These are phyloP conservation scores for Zygaena filipendulae DNA, from an alignment of 2,888 invertebrate genomes.

Conservation along the genomic window DNA sequence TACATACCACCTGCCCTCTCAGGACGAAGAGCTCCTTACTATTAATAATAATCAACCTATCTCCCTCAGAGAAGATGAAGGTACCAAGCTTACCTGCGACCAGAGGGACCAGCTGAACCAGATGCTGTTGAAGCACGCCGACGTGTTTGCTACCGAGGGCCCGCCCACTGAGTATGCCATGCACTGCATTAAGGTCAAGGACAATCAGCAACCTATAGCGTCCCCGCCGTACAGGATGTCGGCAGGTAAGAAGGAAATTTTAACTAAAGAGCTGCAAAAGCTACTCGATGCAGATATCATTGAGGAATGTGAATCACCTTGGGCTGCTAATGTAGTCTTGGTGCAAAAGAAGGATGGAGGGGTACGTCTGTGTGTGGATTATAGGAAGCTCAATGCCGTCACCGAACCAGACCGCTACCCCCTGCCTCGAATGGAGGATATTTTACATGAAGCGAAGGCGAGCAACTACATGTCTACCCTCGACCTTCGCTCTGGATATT, in stretches of 20 bases:
- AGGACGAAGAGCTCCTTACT: too few species aligned
- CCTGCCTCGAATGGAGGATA: conserved; percentile 20
- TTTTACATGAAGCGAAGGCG: conserved; percentile 18
- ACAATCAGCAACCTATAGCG: conserved; percentile 24
- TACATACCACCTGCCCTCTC: too few species aligned
- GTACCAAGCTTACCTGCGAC: conserved; percentile 2
- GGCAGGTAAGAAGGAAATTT: conserved; percentile 17
- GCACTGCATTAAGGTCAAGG: conserved; percentile 22
- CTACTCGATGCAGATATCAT: conserved; percentile 20
- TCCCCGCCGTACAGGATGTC: conserved; percentile 28
- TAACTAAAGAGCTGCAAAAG: conserved; percentile 21
- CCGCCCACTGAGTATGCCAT: too few species aligned
- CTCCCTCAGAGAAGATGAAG: conserved; percentile 8
- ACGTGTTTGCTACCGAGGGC: too few species aligned
- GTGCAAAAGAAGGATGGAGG: conserved; percentile 21
- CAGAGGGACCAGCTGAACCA: conserved; percentile 5
- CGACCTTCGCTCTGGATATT: conserved; percentile 19
- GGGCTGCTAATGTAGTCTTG: conserved; percentile 22
- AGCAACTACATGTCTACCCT: conserved; percentile 17
- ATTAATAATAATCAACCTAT: too few species aligned
- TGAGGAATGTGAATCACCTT: conserved; percentile 20
- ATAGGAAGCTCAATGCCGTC: conserved; percentile 22
- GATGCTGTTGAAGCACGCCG: conserved; percentile 1
- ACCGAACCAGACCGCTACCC: conserved; percentile 22
- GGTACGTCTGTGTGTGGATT: conserved; percentile 22